A percentile compares a stretch with the other conserved stretches of the same genome.
Conservation (phyloP, 2,113 vertebrate species). For the Pelvicachromis taeniatus region DNA sequence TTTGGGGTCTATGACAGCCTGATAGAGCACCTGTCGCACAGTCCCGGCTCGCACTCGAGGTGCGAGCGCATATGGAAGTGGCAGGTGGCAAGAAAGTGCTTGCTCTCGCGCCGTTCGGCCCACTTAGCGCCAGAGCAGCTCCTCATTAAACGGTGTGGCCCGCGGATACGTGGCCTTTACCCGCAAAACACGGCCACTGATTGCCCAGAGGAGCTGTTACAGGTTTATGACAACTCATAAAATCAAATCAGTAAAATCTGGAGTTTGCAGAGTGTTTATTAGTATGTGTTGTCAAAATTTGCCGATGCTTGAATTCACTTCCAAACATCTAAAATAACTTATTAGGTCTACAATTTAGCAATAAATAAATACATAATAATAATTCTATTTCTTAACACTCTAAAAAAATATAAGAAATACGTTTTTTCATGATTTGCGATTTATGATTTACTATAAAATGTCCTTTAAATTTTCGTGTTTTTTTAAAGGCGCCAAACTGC, state of each 20-base stretch:
- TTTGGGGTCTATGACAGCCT: not conserved
- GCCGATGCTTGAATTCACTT: not conserved
- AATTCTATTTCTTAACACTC: not conserved
- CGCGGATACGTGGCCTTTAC: not conserved
- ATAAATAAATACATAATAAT: not conserved
- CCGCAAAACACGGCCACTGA: not conserved
- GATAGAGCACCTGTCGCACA: constrained; percentile 38
- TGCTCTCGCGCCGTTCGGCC: constrained; percentile 49
- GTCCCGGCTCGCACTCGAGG: not conserved
- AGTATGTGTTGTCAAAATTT: not conserved
- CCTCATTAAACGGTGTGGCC: not conserved
- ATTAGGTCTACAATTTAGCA: not conserved
- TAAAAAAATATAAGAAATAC: too few species aligned
- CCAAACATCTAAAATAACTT: not conserved
- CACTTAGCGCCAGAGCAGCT: constrained; percentile 45
- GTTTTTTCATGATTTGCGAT: not conserved
- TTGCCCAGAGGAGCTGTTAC: not conserved
- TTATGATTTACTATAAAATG: not conserved
- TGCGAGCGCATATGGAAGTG: constrained; percentile 60
- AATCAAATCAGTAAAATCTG: not conserved
- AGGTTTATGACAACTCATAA: not conserved
- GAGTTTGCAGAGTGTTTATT: not conserved
- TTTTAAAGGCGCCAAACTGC: not conserved
- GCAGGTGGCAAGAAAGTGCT: constrained; percentile 59
- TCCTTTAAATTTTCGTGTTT: not conserved